These are phyloP conservation scores for Tipula helvola DNA, from an alignment of 2,888 invertebrate genomes.

Conservation along the genomic window DNA sequence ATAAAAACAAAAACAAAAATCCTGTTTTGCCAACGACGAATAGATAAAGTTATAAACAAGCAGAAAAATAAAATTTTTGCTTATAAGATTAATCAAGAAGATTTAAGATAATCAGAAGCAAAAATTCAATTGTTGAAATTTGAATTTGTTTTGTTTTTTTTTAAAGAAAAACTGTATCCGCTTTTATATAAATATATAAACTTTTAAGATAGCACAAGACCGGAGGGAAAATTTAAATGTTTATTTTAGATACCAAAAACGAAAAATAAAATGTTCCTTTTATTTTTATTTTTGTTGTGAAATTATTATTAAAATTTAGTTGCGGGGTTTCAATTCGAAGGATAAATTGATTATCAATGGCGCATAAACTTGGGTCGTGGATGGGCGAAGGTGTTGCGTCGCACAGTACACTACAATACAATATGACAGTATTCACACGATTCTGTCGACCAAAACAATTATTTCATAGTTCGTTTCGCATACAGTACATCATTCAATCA, in stretches of 20 bases:
- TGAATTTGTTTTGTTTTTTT: neutral
- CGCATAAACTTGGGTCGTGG: neutral
- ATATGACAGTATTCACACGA: neutral
- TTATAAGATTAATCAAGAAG: constrained; percentile 4
- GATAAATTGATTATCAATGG: neutral
- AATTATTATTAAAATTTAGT: neutral
- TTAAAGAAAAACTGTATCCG: neutral
- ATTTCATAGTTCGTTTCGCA: neutral
- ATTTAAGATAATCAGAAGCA: neutral
- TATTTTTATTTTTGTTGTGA: neutral
- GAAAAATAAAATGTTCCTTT: neutral
- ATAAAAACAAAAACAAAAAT: neutral
- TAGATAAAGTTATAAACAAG: neutral
- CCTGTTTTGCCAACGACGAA: neutral
- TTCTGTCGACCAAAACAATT: neutral
- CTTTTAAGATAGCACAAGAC: neutral
- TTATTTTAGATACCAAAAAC: neutral
- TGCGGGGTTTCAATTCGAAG: neutral
- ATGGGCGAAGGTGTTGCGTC: neutral
- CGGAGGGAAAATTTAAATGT: constrained; percentile 4
- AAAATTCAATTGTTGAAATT: constrained; percentile 4
- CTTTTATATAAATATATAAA: neutral
- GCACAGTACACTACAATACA: neutral
- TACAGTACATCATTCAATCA: neutral
- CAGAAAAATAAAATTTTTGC: neutral